These are phyloP conservation scores for Sylvietta virens DNA, from an alignment of 2,113 vertebrate species.

Conservation along the genomic window DNA sequence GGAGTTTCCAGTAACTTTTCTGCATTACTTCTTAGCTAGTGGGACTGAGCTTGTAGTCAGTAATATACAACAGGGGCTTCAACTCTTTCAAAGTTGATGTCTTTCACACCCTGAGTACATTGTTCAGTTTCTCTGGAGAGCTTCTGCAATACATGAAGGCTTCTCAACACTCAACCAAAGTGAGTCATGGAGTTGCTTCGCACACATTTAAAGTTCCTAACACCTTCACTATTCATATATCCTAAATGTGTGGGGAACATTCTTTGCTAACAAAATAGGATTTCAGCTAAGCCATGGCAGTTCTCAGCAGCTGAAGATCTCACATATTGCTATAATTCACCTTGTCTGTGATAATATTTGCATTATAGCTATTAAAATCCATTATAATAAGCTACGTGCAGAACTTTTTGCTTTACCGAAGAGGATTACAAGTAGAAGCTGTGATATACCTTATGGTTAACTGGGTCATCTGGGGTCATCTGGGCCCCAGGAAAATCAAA, in stretches of 20 bases:
- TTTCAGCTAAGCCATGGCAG: neutral
- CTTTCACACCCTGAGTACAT: neutral
- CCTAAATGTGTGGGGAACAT: neutral
- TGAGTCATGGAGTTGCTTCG: neutral
- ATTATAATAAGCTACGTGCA: neutral
- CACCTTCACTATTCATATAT: constrained; percentile 11
- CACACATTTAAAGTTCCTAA: constrained; percentile 26
- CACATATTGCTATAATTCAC: neutral
- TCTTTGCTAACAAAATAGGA: neutral
- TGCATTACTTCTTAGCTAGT: constrained; percentile 39
- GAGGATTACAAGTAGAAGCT: neutral
- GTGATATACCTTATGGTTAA: neutral
- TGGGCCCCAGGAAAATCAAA: neutral
- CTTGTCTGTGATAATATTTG: neutral
- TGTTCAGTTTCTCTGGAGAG: neutral
- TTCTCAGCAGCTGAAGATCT: neutral
- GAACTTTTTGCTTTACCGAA: neutral
- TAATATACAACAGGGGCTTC: constrained; percentile 6
- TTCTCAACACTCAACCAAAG: neutral
- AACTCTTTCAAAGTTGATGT: neutral
- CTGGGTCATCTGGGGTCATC: neutral
- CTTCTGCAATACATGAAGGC: neutral
- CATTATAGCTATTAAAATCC: neutral
- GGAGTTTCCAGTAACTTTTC: constrained; percentile 61
- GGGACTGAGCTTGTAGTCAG: neutral